Conservation (phyloP, 2,888 invertebrate genomes). For the Sminthurinus aureus region DNA sequence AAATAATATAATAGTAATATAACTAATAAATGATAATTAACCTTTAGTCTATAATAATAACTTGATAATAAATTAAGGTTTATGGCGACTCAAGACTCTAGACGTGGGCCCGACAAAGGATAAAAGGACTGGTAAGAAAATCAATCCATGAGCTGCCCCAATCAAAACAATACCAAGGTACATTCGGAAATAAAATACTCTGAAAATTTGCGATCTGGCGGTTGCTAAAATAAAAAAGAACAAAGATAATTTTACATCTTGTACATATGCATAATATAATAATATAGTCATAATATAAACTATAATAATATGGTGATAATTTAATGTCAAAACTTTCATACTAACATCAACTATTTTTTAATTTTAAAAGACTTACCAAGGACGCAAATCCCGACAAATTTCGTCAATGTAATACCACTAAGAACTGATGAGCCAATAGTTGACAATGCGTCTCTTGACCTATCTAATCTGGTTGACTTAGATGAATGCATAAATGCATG, state of each 20-base stretch:
- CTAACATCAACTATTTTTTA: no score
- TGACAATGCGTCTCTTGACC: slow-evolving; percentile 86
- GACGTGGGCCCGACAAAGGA: slow-evolving; percentile 53
- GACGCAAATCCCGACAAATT: slow-evolving; percentile 96
- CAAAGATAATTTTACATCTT: no score
- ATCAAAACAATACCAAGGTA: slow-evolving; percentile 85
- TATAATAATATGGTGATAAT: no score
- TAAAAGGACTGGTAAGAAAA: slow-evolving; percentile 95
- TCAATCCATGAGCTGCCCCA: slow-evolving; percentile 95
- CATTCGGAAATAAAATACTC: slow-evolving; percentile 83
- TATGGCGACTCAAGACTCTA: neutral
- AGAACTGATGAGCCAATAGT: slow-evolving; percentile 87
- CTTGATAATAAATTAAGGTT: no score
- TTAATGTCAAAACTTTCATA: no score
- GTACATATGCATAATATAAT: no score
- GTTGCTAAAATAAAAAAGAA: no score
- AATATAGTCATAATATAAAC: no score
- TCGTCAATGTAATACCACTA: slow-evolving; percentile 73
- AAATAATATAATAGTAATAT: no score
- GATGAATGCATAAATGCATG: slow-evolving; percentile 88
- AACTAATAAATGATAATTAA: no score
- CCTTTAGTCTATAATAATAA: no score
- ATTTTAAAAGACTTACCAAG: slow-evolving; percentile 68
- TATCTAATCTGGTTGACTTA: slow-evolving; percentile 73
- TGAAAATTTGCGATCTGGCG: slow-evolving; percentile 97